These are phyloP conservation scores for Nemurella pictetii DNA, from an alignment of 2,888 invertebrate species.

Conservation along the genomic window DNA sequence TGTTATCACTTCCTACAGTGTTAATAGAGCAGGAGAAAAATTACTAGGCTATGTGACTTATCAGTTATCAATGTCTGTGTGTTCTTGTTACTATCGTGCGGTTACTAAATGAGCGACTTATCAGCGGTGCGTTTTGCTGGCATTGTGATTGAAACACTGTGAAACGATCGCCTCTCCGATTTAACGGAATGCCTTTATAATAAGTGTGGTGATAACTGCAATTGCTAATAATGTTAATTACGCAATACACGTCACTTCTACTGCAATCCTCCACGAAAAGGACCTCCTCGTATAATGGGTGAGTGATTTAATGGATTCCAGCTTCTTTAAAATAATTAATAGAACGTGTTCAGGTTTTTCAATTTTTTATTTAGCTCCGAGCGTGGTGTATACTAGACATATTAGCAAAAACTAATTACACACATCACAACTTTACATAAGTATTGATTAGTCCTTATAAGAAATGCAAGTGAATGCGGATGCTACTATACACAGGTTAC, in stretches of 20 bases:
- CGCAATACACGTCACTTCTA: constrained; percentile 70
- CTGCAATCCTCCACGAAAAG: constrained; percentile 57
- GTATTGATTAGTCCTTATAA: no score
- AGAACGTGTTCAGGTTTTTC: no score
- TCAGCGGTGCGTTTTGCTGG: no score
- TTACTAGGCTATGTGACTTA: not conserved
- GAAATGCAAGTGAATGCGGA: no score
- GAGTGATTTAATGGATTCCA: not conserved
- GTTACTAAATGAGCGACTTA: no score
- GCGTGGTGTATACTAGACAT: not conserved
- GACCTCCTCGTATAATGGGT: constrained; percentile 16
- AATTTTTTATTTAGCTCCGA: not conserved
- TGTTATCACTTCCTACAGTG: not conserved
- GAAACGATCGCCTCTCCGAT: no score
- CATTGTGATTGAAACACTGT: no score
- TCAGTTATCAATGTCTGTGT: not conserved
- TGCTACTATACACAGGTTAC: no score
- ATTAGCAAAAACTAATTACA: no score
- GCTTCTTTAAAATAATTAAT: not conserved
- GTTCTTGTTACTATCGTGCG: no score
- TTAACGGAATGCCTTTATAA: not conserved
- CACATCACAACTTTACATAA: no score
- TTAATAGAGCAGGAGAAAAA: not conserved
- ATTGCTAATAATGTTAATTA: constrained; percentile 62
- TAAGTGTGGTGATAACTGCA: not conserved